Conservation (phyloP, 1,140 invertebrate genomes). For the Trichonephila inaurata region DNA sequence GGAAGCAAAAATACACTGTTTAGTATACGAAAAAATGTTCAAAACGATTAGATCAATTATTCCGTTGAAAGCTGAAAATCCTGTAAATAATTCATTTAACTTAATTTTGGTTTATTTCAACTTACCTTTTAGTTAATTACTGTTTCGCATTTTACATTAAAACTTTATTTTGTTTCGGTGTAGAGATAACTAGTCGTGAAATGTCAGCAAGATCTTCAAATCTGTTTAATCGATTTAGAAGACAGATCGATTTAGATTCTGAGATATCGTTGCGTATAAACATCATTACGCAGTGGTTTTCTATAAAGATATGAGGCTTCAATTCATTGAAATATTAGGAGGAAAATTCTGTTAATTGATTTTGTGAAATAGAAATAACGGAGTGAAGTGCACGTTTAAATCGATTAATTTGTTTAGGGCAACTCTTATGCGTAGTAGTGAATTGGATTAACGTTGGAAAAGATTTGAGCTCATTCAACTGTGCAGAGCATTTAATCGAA, state of each 20-base stretch:
- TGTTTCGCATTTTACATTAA: not conserved
- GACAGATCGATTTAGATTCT: conserved; percentile 40
- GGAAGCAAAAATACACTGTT: no score
- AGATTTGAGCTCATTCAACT: conserved; percentile 42
- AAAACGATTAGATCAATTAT: no score
- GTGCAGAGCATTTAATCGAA: conserved; percentile 39
- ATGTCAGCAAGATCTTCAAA: not conserved
- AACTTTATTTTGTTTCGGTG: not conserved
- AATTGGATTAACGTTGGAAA: conserved; percentile 42
- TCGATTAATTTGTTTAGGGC: conserved; percentile 52
- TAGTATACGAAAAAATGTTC: no score
- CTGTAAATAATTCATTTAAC: not conserved
- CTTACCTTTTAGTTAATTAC: not conserved
- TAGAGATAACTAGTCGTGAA: not conserved
- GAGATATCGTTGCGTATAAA: conserved; percentile 41
- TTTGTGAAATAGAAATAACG: conserved; percentile 37
- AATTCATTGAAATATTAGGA: not conserved
- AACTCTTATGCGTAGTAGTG: not conserved
- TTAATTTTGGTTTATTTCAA: not conserved
- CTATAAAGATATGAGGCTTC: not conserved
- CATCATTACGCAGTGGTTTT: not conserved
- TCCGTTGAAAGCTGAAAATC: not conserved
- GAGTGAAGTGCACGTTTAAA: conserved; percentile 6
- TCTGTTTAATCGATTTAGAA: conserved; percentile 32
- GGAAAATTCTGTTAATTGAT: conserved; percentile 54